Evolutionary conservation across 2,797 vertebrate genomes (phyloP).

Genomic region (Anguilla megastoma): DNA sequence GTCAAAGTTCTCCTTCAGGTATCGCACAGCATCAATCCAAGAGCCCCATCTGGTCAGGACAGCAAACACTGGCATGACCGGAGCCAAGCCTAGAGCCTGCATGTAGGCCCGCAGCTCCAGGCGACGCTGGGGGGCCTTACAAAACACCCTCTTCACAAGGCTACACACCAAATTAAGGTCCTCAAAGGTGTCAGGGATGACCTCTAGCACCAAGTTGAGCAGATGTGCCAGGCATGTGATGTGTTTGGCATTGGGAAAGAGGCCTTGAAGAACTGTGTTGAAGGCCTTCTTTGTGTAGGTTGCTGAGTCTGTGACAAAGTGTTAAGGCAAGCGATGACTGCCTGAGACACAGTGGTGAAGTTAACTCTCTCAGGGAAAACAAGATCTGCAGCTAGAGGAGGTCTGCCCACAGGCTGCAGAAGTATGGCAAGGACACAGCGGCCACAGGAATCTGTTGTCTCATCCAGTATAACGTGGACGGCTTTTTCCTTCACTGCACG

Average conservation of each 20-base stretch:
- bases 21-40: too few relatives aligned
- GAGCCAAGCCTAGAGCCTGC: too few relatives aligned
- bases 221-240: background rate
- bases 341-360: background rate
- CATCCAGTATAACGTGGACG: background rate
- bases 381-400: background rate
- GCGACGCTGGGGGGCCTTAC: too few relatives aligned
- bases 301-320: background rate
- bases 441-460: background rate
- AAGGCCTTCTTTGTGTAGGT: too few relatives aligned
- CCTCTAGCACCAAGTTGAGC: background rate
- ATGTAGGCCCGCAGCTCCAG: too few relatives aligned
- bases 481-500: background rate
- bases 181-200: too few relatives aligned
- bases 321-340: background rate
- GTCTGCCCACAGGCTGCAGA: background rate
- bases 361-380: background rate
- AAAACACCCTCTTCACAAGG: too few relatives aligned
- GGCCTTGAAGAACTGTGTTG: too few relatives aligned
- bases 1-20: too few relatives aligned
- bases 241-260: background rate
- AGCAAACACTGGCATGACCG: too few relatives aligned
- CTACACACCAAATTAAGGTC: too few relatives aligned
- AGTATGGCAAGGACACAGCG: background rate
- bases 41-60: too few relatives aligned